phyloP scores from a whole-genome alignment of 2,888 invertebrate species.

The Andrena haemorrhoa region DNA sequence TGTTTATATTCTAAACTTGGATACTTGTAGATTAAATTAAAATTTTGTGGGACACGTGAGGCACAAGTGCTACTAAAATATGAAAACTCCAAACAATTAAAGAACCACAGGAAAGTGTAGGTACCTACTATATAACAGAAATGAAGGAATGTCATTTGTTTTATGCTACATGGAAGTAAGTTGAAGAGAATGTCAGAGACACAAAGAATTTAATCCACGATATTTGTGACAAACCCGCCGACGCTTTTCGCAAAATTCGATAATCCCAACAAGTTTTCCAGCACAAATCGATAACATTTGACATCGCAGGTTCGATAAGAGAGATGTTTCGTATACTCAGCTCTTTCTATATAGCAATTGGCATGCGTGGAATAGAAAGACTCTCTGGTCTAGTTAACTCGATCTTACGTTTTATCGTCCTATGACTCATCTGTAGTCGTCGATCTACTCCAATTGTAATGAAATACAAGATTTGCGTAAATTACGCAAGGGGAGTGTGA shows the following conservation, averaged over 20 bases:
- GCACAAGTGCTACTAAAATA: too few relatives aligned
- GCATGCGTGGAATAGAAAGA: slow-evolving; percentile 6
- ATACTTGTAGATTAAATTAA: too few relatives aligned
- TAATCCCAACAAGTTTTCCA: slow-evolving; percentile 17
- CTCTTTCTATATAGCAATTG: slow-evolving; percentile 20
- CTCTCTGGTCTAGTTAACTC: slow-evolving; percentile 24
- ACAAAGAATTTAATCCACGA: slow-evolving; percentile 1
- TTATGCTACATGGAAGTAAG: neutral
- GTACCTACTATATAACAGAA: too few relatives aligned
- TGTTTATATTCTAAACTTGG: too few relatives aligned
- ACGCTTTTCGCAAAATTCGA: slow-evolving; percentile 8
- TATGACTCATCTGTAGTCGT: slow-evolving; percentile 12
- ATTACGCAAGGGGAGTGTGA: neutral
- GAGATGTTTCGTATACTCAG: slow-evolving; percentile 25
- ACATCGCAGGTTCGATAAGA: slow-evolving; percentile 63
- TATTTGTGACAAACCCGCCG: neutral
- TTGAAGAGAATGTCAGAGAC: neutral
- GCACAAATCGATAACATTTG: slow-evolving; percentile 72
- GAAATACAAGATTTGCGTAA: neutral
- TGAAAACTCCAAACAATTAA: too few relatives aligned
- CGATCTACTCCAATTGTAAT: neutral
- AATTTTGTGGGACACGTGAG: too few relatives aligned
- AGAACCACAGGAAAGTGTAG: too few relatives aligned
- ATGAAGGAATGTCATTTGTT: too few relatives aligned
- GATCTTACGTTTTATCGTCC: slow-evolving; percentile 26